phyloP scores from a whole-genome alignment of 2,888 invertebrate species.

The Andrena fulva region DNA sequence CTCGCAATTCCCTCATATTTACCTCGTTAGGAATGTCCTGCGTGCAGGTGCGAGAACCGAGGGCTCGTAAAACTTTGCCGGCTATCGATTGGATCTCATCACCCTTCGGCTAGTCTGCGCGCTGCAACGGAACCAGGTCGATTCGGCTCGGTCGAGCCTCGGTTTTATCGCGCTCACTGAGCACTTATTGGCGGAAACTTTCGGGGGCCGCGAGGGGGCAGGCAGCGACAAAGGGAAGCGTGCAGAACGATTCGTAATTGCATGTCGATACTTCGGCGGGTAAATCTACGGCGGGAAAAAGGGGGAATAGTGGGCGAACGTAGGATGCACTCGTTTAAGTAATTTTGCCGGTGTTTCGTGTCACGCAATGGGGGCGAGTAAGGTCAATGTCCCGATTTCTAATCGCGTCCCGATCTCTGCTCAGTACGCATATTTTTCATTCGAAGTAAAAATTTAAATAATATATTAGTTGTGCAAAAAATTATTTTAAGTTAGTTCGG shows the following conservation, averaged over 20 bases:
- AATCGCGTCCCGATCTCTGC: too few relatives aligned
- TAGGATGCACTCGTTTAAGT: background rate
- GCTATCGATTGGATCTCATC: conserved; percentile 52
- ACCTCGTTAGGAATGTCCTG: conserved; percentile 75
- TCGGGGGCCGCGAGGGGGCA: background rate
- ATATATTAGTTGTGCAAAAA: too few relatives aligned
- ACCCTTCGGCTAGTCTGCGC: conserved; percentile 15
- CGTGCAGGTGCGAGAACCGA: conserved; percentile 60
- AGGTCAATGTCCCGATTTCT: too few relatives aligned
- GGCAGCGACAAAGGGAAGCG: conserved; percentile 17
- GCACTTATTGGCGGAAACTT: conserved; percentile 33
- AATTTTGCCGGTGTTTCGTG: background rate
- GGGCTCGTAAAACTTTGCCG: conserved; percentile 24
- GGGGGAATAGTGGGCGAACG: background rate
- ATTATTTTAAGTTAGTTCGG: too few relatives aligned
- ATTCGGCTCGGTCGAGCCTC: conserved; percentile 26
- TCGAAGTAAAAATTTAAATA: too few relatives aligned
- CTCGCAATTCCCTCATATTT: conserved; percentile 74
- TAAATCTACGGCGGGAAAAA: background rate
- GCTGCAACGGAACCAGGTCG: conserved; percentile 1
- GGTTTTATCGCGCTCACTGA: conserved; percentile 20
- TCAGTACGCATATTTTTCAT: too few relatives aligned
- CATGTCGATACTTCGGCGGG: conserved; percentile 4
- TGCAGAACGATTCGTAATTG: conserved; percentile 21
- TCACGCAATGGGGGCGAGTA: too few relatives aligned